phyloP scores from a whole-genome alignment of 2,888 invertebrate genomes.

The Monoplex corrugatus region DNA sequence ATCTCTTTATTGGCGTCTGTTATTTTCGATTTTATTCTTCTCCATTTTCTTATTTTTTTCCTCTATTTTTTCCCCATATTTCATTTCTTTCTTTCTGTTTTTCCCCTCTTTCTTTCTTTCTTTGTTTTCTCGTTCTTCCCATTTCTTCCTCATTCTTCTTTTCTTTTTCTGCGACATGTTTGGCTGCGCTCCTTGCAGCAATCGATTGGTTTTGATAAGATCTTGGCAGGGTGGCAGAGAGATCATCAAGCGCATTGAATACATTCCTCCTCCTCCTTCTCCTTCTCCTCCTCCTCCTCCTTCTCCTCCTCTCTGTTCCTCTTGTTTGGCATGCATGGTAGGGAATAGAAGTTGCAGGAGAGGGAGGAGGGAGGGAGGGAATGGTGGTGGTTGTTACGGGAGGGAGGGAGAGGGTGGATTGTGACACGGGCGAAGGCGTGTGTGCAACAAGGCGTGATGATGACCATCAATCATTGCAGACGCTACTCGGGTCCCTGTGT shows the following conservation, averaged over 20 bases:
- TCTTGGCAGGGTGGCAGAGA: not conserved
- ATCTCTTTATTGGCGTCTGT: not conserved
- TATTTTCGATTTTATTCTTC: not conserved
- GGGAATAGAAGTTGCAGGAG: not conserved
- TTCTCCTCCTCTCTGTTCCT: no score
- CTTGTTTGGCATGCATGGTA: no score
- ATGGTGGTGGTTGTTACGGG: not conserved
- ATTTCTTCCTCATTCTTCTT: not conserved
- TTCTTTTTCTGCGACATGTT: not conserved
- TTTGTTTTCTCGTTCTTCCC: not conserved
- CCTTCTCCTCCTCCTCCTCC: not conserved
- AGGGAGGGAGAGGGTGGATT: not conserved
- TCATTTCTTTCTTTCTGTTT: not conserved
- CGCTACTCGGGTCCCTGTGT: not conserved
- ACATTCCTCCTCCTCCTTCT: not conserved
- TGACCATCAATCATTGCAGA: not conserved
- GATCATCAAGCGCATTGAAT: slow-evolving; percentile 27
- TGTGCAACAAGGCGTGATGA: slow-evolving; percentile 32
- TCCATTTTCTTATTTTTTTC: not conserved
- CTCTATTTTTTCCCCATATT: no score
- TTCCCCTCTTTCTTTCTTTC: not conserved
- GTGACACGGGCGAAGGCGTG: not conserved
- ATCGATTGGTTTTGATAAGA: slow-evolving; percentile 23
- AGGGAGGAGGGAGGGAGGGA: not conserved
- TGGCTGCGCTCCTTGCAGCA: not conserved